Base-by-base conservation (phyloP, 2,888 invertebrate genomes). In the Sphaerophoria rueppellii region DNA sequence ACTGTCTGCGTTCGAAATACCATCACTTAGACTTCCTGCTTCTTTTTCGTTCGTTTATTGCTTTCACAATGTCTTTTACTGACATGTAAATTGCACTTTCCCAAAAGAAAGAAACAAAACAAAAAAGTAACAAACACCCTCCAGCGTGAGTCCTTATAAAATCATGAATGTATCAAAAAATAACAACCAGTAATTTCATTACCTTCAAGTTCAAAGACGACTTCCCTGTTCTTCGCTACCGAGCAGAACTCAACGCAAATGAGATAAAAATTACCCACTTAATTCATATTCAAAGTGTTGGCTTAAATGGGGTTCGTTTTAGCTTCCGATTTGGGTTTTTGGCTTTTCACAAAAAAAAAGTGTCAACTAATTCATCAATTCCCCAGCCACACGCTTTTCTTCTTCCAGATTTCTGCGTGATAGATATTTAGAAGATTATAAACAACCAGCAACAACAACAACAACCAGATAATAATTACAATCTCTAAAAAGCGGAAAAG, bases 361-460 rank as follows among this genome's bases (percentile, higher is more conserved):
- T 85, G 85, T 77, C 81, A 85, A 77, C 81, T 85, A 85, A 85
- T 85, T 85, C 85, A 85, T 85, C 81, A 85, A 81, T 81, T 76
- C 80, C 76, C 81, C 24, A 24, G 24, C 24, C 77, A 77, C 81
- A 81, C 85, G 61, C 70, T 76, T 74, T 75, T 70, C 71, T 65
- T 75, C 65, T 7, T 9, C 12, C 40, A 24, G 43, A 24, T 67
- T 79, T 71, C 58, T 48, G 55, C n/a, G n/a, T 40, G 16, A 16
- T 35, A 24, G 24, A 24, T 24, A 35, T 35, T 4, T 12, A 43
- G 11, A 34, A 34, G 63, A 14, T 24, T 34, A 67, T 24, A 9
- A 43, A 9, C 6, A 35, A 57, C 57, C 55, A 14, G 9, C 32
- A n/a, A 35, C 16, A 65, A 58, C 16, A 78, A 63, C 65, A 72